A percentile compares a stretch with the other conserved stretches of the same genome.
phyloP scores from a whole-genome alignment of 2,797 vertebrate species.

The Aselliscus stoliczkanus region DNA sequence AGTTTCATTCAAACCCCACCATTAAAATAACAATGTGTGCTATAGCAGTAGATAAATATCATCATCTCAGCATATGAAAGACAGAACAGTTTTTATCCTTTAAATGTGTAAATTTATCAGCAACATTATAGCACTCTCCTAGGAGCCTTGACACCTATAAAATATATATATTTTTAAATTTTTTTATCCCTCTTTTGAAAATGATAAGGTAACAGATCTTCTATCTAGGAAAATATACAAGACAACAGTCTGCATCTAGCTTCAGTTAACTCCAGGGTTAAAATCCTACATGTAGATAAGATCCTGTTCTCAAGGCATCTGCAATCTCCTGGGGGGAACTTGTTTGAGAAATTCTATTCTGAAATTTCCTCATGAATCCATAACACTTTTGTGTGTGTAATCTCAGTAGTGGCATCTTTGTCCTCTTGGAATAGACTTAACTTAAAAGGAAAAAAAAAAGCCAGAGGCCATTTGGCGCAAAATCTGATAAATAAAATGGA shows the following conservation, averaged over 20 bases:
- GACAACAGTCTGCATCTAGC: neutral
- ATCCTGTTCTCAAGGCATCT: neutral
- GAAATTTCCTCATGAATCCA: neutral
- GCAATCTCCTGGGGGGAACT: neutral
- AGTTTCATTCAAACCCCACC: neutral
- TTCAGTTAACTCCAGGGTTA: neutral
- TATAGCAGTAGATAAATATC: neutral
- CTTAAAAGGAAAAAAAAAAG: neutral
- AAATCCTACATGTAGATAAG: neutral
- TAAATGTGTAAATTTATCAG: neutral
- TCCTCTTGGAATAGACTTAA: conserved; percentile 9
- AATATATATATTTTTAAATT: neutral
- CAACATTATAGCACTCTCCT: neutral
- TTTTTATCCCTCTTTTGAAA: conserved; percentile 22
- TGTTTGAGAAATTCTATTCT: conserved; percentile 20
- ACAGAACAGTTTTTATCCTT: neutral
- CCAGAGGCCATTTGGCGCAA: conserved; percentile 34
- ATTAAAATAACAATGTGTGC: neutral
- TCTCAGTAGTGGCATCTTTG: conserved; percentile 30
- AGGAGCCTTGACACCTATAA: neutral
- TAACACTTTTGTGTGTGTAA: conserved; percentile 1
- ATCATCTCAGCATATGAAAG: neutral
- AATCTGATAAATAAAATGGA: conserved; percentile 21
- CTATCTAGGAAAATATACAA: neutral
- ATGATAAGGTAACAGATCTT: neutral